Evolutionary conservation across 2,888 invertebrate species (phyloP).

Genomic region (Drosophila maculinotata): DNA sequence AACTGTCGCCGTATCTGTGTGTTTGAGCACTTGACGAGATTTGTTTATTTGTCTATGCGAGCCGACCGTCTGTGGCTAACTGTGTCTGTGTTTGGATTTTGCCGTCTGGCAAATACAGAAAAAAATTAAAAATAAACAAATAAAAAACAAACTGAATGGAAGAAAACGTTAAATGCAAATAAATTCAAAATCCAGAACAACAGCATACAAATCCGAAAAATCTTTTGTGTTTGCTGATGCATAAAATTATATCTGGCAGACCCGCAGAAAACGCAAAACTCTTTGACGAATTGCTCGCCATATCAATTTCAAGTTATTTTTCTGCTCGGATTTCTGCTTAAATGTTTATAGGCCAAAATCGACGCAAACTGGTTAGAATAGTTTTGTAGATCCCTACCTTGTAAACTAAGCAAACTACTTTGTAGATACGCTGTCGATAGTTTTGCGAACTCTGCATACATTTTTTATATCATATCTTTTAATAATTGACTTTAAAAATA

Average conservation of each 20-base stretch:
- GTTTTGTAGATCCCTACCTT: too few relatives aligned
- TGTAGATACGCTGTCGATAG: too few relatives aligned
- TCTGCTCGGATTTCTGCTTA: too few relatives aligned
- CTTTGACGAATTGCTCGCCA: background rate
- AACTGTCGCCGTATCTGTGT: slow-evolving; percentile 14
- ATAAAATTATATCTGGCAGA: slow-evolving; percentile 17
- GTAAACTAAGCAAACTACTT: too few relatives aligned
- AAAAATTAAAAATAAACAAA: slow-evolving; percentile 28
- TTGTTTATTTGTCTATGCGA: slow-evolving; percentile 78
- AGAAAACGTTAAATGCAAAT: slow-evolving; percentile 26
- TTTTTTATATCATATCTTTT: too few relatives aligned
- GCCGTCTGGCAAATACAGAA: slow-evolving; percentile 59
- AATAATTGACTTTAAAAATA: too few relatives aligned
- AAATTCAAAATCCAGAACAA: slow-evolving; percentile 48
- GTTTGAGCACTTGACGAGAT: slow-evolving; percentile 74
- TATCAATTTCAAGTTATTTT: background rate
- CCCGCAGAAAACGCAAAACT: slow-evolving; percentile 42
- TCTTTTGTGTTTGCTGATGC: slow-evolving; percentile 42
- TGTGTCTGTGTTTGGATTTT: slow-evolving; percentile 76
- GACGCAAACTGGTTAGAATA: too few relatives aligned
- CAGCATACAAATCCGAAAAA: slow-evolving; percentile 52
- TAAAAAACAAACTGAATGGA: slow-evolving; percentile 27
- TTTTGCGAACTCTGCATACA: too few relatives aligned
- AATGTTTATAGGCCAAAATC: too few relatives aligned
- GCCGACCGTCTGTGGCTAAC: slow-evolving; percentile 69